Evolutionary conservation across 2,113 vertebrate genomes (phyloP).

Genomic region (Eudyptes chrysolophus): DNA sequence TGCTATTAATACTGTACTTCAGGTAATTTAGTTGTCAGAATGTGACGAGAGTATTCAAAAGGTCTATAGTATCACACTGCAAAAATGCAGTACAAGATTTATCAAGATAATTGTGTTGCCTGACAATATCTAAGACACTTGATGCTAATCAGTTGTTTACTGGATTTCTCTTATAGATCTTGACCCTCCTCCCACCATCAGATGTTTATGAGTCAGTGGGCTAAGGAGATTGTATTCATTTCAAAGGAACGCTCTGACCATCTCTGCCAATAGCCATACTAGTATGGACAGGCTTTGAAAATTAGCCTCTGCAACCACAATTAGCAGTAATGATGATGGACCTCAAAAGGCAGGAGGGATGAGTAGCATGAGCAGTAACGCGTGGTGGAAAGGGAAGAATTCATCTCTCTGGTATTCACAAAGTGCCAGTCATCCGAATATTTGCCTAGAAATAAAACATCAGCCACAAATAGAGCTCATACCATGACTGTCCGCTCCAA

Average conservation of each 20-base stretch:
- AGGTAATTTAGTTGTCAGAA: background rate
- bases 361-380: background rate
- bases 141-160: background rate
- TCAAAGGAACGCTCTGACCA: fast-evolving
- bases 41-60: background rate
- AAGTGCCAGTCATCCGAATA: background rate
- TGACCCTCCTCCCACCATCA: background rate
- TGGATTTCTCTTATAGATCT: background rate
- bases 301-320: background rate
- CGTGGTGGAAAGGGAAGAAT: background rate
- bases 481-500: background rate
- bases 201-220: background rate
- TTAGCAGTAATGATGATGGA: background rate
- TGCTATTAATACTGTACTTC: background rate
- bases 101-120: background rate
- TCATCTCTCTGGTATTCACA: background rate
- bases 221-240: fast-evolving
- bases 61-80: background rate
- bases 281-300: background rate
- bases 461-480: background rate
- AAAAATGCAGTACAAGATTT: background rate
- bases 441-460: background rate
- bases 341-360: fast-evolving
- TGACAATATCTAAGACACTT: background rate
- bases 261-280: background rate